A percentile compares a stretch with the other conserved stretches of the same genome.
Evolutionary conservation across 2,888 invertebrate genomes (phyloP).

Genomic region (Cryptocephalus primarius): DNA sequence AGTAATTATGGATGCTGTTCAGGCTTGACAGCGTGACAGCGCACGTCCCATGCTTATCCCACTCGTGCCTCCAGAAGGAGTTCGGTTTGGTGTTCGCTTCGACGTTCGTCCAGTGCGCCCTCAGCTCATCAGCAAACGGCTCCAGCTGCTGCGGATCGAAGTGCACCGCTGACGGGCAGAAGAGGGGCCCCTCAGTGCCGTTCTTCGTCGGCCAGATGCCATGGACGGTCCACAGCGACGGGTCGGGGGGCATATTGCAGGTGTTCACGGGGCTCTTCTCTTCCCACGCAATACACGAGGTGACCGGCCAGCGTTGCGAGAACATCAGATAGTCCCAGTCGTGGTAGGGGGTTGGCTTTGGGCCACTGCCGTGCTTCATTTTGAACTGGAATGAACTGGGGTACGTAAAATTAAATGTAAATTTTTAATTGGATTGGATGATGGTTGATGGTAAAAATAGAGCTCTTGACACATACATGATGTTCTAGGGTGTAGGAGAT

Average conservation of each 20-base stretch:
- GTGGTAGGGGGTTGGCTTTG: conserved; percentile 13
- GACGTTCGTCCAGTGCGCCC: conserved; percentile 58
- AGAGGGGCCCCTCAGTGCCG: conserved; percentile 55
- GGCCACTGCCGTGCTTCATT: conserved; percentile 1
- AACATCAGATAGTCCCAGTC: conserved; percentile 67
- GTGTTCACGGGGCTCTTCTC: conserved; percentile 46
- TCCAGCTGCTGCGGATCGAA: conserved; percentile 52
- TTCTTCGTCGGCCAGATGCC: conserved; percentile 71
- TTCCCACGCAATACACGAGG: conserved; percentile 61
- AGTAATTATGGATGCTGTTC: conserved; percentile 56
- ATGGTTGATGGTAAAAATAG: no score
- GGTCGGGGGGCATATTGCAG: conserved; percentile 51
- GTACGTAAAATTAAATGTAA: neutral
- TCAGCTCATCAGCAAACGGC: conserved; percentile 38
- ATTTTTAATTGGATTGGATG: neutral
- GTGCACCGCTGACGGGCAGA: conserved; percentile 57
- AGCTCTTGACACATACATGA: no score
- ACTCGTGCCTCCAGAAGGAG: conserved; percentile 69
- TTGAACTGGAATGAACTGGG: conserved; percentile 3
- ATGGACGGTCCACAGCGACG: conserved; percentile 65
- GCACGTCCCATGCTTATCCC: conserved; percentile 77
- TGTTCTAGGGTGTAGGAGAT: no score
- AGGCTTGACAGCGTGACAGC: conserved; percentile 47
- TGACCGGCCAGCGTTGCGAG: conserved; percentile 71
- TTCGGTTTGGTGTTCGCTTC: conserved; percentile 44